phyloP scores from a whole-genome alignment of 2,888 invertebrate species.

The Lacanobia wlatinum region DNA sequence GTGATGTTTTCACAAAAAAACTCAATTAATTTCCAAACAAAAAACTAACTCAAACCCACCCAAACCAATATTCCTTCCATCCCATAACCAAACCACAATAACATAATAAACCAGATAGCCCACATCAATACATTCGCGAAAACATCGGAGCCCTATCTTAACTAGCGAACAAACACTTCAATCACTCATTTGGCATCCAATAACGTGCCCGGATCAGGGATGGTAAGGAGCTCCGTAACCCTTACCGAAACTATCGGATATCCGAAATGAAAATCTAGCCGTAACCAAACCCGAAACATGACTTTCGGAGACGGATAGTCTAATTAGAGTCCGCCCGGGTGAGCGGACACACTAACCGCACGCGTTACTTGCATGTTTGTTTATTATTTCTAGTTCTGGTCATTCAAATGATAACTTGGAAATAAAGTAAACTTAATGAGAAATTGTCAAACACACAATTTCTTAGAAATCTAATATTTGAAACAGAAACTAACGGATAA shows the following conservation, averaged over 20 bases:
- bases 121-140: slow-evolving; percentile 59
- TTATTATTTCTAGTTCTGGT: no score
- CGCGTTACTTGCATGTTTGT: neutral
- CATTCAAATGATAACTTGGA: neutral
- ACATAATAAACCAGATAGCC: slow-evolving; percentile 62
- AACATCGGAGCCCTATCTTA: slow-evolving; percentile 66
- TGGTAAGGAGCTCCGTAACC: neutral
- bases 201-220: slow-evolving; percentile 61
- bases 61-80: slow-evolving; percentile 8
- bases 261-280: neutral
- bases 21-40: neutral
- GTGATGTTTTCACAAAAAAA: neutral
- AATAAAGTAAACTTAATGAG: neutral
- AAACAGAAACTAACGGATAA: neutral
- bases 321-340: neutral
- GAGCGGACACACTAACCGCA: neutral
- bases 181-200: slow-evolving; percentile 70
- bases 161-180: slow-evolving; percentile 66
- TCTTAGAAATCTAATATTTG: neutral
- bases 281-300: neutral
- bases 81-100: slow-evolving; percentile 36
- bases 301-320: no score
- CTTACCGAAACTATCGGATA: neutral
- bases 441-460: no score
- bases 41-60: slow-evolving; percentile 17